phyloP scores from a whole-genome alignment of 1,140 invertebrate genomes.

The Cyclina sinensis region DNA sequence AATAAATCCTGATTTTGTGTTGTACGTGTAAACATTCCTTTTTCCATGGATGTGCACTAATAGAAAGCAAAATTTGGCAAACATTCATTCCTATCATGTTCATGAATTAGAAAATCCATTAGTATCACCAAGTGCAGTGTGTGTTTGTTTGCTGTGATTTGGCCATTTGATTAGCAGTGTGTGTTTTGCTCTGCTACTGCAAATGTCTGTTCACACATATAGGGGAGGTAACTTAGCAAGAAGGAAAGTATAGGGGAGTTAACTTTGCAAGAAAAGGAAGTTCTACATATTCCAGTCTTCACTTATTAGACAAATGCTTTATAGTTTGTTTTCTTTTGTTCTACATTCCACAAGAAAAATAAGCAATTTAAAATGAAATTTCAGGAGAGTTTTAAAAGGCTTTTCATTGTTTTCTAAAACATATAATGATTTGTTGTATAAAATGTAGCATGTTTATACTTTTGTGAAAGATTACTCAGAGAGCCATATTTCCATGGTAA shows the following conservation, averaged over 20 bases:
- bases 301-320: neutral
- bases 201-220: slow-evolving; percentile 52
- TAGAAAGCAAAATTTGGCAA: no score
- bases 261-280: neutral
- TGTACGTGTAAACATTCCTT: no score
- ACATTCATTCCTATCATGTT: neutral
- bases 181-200: slow-evolving; percentile 30
- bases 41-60: no score
- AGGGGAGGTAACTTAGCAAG: slow-evolving; percentile 5
- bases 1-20: no score
- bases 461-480: neutral
- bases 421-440: neutral
- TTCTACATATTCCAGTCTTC: neutral
- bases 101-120: neutral
- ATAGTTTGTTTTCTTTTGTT: neutral
- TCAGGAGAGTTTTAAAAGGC: neutral
- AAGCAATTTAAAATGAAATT: no score
- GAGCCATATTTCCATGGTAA: neutral
- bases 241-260: no score
- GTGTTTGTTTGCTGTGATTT: slow-evolving; percentile 39
- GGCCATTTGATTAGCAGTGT: slow-evolving; percentile 7
- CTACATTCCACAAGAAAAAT: no score
- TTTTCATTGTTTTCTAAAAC: no score
- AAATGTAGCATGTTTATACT: neutral
- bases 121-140: slow-evolving; percentile 1